Base-by-base conservation (phyloP, 2,888 invertebrate species). In the Coenonympha glycerion region DNA sequence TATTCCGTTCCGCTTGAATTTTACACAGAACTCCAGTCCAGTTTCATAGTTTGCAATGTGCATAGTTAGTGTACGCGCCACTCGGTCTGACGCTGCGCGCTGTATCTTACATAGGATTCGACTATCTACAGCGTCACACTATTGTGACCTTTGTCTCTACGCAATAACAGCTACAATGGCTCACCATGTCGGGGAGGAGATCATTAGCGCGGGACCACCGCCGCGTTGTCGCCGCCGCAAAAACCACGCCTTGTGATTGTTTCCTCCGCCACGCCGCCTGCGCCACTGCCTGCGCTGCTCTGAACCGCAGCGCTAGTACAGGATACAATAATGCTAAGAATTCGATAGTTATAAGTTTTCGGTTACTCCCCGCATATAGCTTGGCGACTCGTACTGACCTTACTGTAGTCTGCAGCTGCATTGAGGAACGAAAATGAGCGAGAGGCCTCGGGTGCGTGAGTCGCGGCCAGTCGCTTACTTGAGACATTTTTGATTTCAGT, bases 131-230 rank as follows among this genome's bases (percentile, higher is more conserved):
- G 3, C 39, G 6, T 8, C 24, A 9, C 2, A 24, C 22, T 5
- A 24, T 13, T 22, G 5, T 15, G 22, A 13, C 0, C 39, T 24
- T 4, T 39, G 9, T 15, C 9, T 1, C 39, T 1, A 15, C 3
- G 13, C 3, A 9, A 1, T 11, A 15, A 24, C 39, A 15, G 9
- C 22, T 15, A 9, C 2, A 24, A 15, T 22, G 39, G 24, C 4
- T 13, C 1, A 3, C 1, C 8, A 6, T 0, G 15, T 3, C 3
- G 3, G 21, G 6, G 28, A 1, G n/a, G 18, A 8, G 19, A 22
- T 44, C 47, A 50, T 47, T 50, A 48, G 34, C 16, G 33, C 45
- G 33, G 19, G 51, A 48, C 54, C 54, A 48, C 54, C 54, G 51
- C 48, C n/a, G 54, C 33, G 52, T 6, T 13, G 26, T 34, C 44